Evolutionary conservation across 2,113 vertebrate genomes (phyloP), one percentile per base, ranked within the genome.

Genomic region (Heterotilapia buettikoferi): DNA sequence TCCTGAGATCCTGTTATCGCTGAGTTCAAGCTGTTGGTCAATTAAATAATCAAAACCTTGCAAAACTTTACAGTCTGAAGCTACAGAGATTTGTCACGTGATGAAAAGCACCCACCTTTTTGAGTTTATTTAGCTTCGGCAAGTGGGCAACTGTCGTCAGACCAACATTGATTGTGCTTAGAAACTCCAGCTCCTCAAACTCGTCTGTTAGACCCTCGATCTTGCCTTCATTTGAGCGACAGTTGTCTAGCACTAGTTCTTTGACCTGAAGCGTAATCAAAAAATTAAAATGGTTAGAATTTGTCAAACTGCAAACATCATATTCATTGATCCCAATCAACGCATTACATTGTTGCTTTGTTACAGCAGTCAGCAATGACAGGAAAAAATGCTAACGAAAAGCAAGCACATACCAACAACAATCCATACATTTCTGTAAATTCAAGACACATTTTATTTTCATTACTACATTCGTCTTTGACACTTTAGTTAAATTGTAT

Each of bases 1-100:
- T 93, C 98, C 98, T 95, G 98, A 99, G 97, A 99, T 98, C 97
- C 98, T 97, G 97, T 99, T 99, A 95, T 99, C 98, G 9, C 99
- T 99, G 95, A 99, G 96, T 97, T 99, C 98, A 90, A 99, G 97
- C 99, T 99, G 92, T 88, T 24, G 50, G 91, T 38, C 43, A 82
- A 85, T 71, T 8, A n/a, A 85, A 86, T 47, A 36, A 63, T 78
- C 4, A 86, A 88, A 78, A 84, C 3, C 53, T 68, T 87, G 45
- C 2, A 57, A 86, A 76, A 80, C 6, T 4, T 6, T 9, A 24
- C 61, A 47, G 29, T 43, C 13, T 50, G 5, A 31, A 79, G 9
- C 21, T 11, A 12, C 1, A 54, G 2, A 26, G 3, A 14, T 6
- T 10, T 5, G 6, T 63, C 43, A 13, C 6, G 3, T 45, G 53